A percentile compares a stretch with the other conserved stretches of the same genome.
These are phyloP conservation scores for Propsilocerus akamusi DNA, from an alignment of 1,140 invertebrate genomes.

Conservation along the genomic window DNA sequence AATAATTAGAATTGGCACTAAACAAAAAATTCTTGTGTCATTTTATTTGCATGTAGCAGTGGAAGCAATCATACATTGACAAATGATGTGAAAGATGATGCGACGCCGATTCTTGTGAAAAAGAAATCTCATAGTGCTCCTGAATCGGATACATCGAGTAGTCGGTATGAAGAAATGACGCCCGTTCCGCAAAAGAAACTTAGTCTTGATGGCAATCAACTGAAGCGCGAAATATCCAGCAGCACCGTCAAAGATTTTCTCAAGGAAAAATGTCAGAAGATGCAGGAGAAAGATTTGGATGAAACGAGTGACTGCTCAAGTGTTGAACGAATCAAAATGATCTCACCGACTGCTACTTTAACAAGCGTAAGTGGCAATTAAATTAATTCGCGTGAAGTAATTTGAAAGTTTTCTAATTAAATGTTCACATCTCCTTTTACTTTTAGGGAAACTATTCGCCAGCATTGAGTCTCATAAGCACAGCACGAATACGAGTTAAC, in stretches of 20 bases:
- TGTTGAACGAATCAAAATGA: background rate
- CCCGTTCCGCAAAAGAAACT: background rate
- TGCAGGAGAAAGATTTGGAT: conserved; percentile 6
- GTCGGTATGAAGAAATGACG: background rate
- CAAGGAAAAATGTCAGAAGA: conserved; percentile 7
- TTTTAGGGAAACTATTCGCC: conserved; percentile 50
- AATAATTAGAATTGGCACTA: background rate
- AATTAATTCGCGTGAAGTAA: background rate
- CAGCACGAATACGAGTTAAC: conserved; percentile 37
- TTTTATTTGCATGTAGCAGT: background rate
- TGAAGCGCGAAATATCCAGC: background rate
- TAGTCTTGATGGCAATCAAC: background rate
- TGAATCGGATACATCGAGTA: background rate
- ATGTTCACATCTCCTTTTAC: conserved; percentile 5
- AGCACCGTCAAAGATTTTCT: background rate
- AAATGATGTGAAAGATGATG: background rate
- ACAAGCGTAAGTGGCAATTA: conserved; percentile 30
- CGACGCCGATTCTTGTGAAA: background rate
- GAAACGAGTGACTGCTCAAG: background rate
- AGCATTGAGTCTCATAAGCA: conserved; percentile 32
- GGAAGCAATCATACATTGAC: background rate
- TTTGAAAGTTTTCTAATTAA: background rate
- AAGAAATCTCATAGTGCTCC: background rate
- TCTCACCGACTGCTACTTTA: conserved; percentile 24
- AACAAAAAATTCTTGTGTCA: background rate